Base-by-base conservation (phyloP, 2,888 invertebrate species). In the Tholera decimalis region DNA sequence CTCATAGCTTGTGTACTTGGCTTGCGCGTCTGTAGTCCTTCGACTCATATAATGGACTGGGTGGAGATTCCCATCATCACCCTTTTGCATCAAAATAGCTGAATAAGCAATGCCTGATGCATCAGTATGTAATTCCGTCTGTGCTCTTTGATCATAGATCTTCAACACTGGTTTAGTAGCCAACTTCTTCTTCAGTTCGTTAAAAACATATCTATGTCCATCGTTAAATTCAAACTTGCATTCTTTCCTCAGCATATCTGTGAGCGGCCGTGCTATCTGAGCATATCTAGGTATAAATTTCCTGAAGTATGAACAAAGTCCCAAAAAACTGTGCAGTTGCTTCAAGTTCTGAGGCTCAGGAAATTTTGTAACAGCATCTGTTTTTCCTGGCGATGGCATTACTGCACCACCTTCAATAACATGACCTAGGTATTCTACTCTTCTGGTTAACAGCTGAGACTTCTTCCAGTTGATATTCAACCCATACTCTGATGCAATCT, bases 301-400 rank as follows among this genome's bases (percentile, higher is more conserved):
- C 8, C 51, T 24, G n/a, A 51, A 51, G 39, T 51, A 51, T 9
- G 51, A 51, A 2, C 24, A 7, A n/a, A 51, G 18, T 13, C 37
- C 39, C n/a, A 51, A n/a, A 5, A 51, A 39, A 51, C 51, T 51
- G 15, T 26, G 51, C 37, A 51, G 3, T 39, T 51, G 51, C 39
- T 51, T 51, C 1, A n/a, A n/a, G 4, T 22, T 35, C 15, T 15
- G 15, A 8, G 35, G 50, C 15, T 50, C 50, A 22, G 50, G 50
- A 15, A 50, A 39, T 20, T 26, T 51, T 18, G 8, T 24, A 4
- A 51, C 53, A 5, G 53, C 53, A 41, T 53, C 53, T 11, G 6
- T 53, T 8, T 41, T 53, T 1, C n/a, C 53, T 28, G 49, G 49
- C 30, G 20, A 28, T n/a, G 49, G 49, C 13, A 0, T 13, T 7